Conservation (phyloP, 2,888 invertebrate genomes). For the Cetonia aurata region DNA sequence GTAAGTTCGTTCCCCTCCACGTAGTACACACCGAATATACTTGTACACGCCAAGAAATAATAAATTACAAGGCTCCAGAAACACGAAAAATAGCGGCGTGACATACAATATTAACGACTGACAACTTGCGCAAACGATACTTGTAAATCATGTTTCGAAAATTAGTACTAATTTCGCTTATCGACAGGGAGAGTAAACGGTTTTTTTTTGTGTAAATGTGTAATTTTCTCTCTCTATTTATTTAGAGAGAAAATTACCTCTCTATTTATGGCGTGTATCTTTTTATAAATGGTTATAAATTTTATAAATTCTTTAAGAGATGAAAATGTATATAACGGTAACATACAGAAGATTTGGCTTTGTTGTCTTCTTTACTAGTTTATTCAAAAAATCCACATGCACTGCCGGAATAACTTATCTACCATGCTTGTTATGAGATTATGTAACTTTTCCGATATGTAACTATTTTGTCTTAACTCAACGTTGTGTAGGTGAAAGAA, state of each 20-base stretch:
- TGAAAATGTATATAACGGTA: no score
- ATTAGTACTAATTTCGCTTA: conserved; percentile 29
- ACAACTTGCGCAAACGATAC: conserved; percentile 15
- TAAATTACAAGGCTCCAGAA: conserved; percentile 28
- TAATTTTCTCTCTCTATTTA: conserved; percentile 20
- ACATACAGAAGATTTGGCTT: no score
- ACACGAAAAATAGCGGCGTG: conserved; percentile 40
- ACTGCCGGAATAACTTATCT: no score
- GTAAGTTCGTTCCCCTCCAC: not conserved
- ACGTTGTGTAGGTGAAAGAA: no score
- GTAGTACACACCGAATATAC: not conserved
- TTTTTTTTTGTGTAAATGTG: conserved; percentile 10
- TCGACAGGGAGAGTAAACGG: conserved; percentile 24
- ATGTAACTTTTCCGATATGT: no score
- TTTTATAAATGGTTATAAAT: no score
- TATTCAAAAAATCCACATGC: no score
- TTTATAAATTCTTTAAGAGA: no score
- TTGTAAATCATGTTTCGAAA: conserved; percentile 30
- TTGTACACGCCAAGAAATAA: conserved; percentile 40
- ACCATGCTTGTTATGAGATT: no score
- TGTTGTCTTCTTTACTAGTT: no score
- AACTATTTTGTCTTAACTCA: no score
- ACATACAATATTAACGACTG: conserved; percentile 41
- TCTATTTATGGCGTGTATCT: no score
- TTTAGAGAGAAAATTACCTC: not conserved